These are phyloP conservation scores for Ifrita kowaldi DNA, from an alignment of 2,113 vertebrate species.

Conservation along the genomic window DNA sequence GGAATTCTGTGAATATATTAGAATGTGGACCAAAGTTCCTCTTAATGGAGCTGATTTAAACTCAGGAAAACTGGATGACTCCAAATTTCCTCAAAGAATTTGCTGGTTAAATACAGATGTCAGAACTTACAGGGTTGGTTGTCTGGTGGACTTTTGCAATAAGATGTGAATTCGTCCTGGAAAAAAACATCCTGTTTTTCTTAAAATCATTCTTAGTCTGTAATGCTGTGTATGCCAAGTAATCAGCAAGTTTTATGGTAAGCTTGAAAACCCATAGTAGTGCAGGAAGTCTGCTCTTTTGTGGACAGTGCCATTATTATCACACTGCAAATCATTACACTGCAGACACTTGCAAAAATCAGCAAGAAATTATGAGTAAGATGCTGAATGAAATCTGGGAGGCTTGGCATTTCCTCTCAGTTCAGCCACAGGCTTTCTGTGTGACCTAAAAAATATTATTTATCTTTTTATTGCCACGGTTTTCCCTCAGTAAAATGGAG, in stretches of 20 bases:
- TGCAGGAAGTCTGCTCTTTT: background rate
- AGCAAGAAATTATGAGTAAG: constrained; percentile 22
- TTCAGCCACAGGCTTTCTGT: background rate
- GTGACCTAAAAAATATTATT: background rate
- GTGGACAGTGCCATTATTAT: background rate
- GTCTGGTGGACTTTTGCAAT: background rate
- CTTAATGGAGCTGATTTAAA: background rate
- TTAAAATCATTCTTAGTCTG: background rate
- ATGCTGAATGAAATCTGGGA: background rate
- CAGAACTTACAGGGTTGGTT: background rate
- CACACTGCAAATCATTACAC: constrained; percentile 12
- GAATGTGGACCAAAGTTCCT: background rate
- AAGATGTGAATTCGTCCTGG: background rate
- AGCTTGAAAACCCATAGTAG: background rate
- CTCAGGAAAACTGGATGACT: background rate
- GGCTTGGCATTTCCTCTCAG: background rate
- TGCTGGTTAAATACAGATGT: background rate
- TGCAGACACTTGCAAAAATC: constrained; percentile 19
- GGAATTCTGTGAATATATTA: background rate
- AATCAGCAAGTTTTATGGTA: background rate
- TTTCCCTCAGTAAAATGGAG: background rate
- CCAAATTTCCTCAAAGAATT: background rate
- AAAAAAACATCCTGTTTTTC: constrained; percentile 2
- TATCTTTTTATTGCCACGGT: background rate
- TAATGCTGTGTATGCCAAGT: background rate